Evolutionary conservation across 2,888 invertebrate species (phyloP).

Genomic region (Phyllotreta striolata): DNA sequence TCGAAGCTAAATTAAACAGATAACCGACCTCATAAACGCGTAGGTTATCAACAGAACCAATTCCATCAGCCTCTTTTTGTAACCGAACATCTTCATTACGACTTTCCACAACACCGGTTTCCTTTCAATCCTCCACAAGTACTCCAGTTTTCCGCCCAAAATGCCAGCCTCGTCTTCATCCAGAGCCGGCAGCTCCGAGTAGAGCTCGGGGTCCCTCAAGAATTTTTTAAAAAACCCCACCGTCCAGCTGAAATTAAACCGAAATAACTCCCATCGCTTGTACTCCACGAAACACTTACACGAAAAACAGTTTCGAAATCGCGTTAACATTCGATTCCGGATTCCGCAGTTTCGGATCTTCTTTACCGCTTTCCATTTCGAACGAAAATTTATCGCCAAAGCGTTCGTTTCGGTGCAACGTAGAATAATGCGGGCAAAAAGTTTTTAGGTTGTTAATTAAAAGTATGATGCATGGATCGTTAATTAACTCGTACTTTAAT

Average conservation of each 20-base stretch:
- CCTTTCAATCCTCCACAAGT: constrained; percentile 1
- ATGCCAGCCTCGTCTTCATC: not conserved
- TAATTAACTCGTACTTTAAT: constrained; percentile 8
- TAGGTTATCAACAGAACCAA: constrained; percentile 3
- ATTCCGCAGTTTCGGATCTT: constrained; percentile 1
- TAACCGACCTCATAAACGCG: constrained; percentile 5
- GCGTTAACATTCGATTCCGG: constrained; percentile 5
- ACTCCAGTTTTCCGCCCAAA: constrained; percentile 3
- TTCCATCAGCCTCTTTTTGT: not conserved
- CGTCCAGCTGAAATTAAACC: constrained; percentile 6
- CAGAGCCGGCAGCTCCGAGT: not conserved
- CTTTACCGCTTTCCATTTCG: constrained; percentile 6
- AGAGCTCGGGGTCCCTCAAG: not conserved
- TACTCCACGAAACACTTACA: not conserved
- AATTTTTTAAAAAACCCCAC: constrained; percentile 10
- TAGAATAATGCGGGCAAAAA: constrained; percentile 4
- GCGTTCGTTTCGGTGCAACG: not conserved
- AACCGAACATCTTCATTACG: not conserved
- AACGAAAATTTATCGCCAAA: not conserved
- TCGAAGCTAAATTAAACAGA: not conserved
- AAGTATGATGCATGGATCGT: constrained; percentile 8
- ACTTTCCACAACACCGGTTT: constrained; percentile 8
- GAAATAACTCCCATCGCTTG: not conserved
- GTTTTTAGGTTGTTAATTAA: constrained; percentile 13
- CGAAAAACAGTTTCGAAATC: constrained; percentile 8